Base-by-base conservation (phyloP, 1,140 invertebrate genomes). In the Aricia agestis region DNA sequence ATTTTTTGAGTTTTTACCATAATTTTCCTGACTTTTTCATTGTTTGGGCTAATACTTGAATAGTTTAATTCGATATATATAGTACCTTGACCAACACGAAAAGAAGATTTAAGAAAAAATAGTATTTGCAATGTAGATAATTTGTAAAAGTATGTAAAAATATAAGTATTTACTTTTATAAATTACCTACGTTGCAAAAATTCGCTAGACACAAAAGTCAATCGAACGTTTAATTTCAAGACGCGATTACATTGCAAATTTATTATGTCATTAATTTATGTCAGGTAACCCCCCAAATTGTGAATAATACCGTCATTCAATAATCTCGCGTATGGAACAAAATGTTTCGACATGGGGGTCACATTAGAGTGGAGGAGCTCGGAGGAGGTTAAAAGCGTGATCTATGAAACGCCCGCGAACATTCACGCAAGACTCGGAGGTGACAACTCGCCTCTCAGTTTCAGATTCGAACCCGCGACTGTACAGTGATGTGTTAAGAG, bases 321-420 rank as follows among this genome's bases (percentile, higher is more conserved):
- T 78, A 78, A 78, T 70, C 84, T 78, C 67, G 70, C 71, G 73
- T 69, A 73, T 73, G 65, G 67, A 68, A 71, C 71, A 42, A 70
- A 68, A 73, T 68, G 69, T 82, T 83, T 68, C 76, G 68, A 77
- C 74, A 75, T 75, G 25, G 25, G 76, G 84, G 76, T 82, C 83
- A 75, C n/a, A 18, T 65, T 79, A 81, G 71, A 79, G 85, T 77
- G 78, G 80, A 73, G 74, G 58, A 71, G 73, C 76, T 78, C 74
- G 69, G 74, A 78, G 80, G 80, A 82, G 81, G 82, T 87, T 87
- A 87, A 80, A 87, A 85, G 82, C 86, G 84, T 86, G 83, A 74
- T 77, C 75, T 86, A 81, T 83, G 83, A 78, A 76, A 79, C 76
- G 78, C 85, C 78, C 82, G 82, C 82, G 83, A 76, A 79, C 87